Evolutionary conservation across 2,888 invertebrate genomes (phyloP).

Genomic region (Graphium colonna): DNA sequence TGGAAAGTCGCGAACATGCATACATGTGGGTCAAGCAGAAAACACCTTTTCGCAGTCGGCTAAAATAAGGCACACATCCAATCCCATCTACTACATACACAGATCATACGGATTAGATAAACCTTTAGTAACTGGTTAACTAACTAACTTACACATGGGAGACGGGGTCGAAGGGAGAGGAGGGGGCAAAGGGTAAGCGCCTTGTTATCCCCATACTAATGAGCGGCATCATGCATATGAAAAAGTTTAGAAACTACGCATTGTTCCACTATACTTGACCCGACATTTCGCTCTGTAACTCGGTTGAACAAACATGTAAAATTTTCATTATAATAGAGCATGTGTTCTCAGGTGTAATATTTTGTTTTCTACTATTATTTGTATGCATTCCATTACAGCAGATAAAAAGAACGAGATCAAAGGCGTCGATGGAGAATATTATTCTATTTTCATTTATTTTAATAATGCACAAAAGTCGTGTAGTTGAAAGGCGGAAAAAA

Average conservation of each 20-base stretch:
- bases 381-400: too few relatives aligned
- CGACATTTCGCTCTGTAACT: background rate
- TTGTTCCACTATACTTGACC: constrained; percentile 5
- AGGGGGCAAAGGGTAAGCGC: constrained; percentile 12
- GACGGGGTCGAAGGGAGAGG: too few relatives aligned
- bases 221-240: constrained; percentile 16
- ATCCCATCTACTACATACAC: background rate
- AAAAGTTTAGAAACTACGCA: constrained; percentile 17
- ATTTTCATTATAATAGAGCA: background rate
- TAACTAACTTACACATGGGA: constrained; percentile 10
- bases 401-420: too few relatives aligned
- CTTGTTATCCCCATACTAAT: constrained; percentile 19
- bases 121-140: constrained; percentile 15
- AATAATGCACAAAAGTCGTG: too few relatives aligned
- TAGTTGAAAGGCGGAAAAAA: too few relatives aligned
- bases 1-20: too few relatives aligned
- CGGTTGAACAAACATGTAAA: constrained; percentile 1
- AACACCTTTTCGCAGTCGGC: background rate
- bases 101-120: constrained; percentile 3
- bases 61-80: background rate
- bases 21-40: too few relatives aligned
- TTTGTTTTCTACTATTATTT: background rate
- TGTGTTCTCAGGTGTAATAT: constrained; percentile 11
- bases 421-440: too few relatives aligned
- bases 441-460: too few relatives aligned